Evolutionary conservation across 2,113 vertebrate genomes (phyloP).

Genomic region (Pampusana beccarii): DNA sequence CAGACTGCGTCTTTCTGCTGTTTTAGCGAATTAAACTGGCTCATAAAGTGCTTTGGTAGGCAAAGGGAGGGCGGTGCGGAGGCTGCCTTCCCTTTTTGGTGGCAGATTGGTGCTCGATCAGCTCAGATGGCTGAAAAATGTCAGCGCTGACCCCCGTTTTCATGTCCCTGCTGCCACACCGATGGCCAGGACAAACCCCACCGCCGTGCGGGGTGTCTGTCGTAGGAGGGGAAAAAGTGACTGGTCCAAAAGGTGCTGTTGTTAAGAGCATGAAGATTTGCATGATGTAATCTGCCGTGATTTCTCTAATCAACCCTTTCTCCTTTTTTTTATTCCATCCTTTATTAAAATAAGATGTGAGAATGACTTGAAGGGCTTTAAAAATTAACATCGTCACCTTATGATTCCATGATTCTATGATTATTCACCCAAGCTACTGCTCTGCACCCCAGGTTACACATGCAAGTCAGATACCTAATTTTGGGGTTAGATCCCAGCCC

Average conservation of each 20-base stretch:
- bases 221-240: background rate
- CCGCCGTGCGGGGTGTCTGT: background rate
- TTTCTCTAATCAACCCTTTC: background rate
- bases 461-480: background rate
- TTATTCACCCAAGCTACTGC: background rate
- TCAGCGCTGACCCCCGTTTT: background rate
- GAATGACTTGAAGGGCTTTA: background rate
- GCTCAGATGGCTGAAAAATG: background rate
- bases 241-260: background rate
- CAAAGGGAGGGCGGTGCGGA: background rate
- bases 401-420: too few relatives aligned
- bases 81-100: background rate
- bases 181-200: too few relatives aligned
- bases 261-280: background rate
- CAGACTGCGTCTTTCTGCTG: background rate
- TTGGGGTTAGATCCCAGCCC: background rate
- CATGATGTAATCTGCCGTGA: background rate
- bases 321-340: background rate
- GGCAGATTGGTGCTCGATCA: background rate
- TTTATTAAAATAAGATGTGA: background rate
- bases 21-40: background rate
- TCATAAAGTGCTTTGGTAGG: background rate
- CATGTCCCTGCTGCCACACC: background rate
- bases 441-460: fast-evolving
- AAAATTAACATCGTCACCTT: background rate